These are phyloP conservation scores for Oxyteleia sp. DNA, from an alignment of 2,888 invertebrate species.

Conservation along the genomic window DNA sequence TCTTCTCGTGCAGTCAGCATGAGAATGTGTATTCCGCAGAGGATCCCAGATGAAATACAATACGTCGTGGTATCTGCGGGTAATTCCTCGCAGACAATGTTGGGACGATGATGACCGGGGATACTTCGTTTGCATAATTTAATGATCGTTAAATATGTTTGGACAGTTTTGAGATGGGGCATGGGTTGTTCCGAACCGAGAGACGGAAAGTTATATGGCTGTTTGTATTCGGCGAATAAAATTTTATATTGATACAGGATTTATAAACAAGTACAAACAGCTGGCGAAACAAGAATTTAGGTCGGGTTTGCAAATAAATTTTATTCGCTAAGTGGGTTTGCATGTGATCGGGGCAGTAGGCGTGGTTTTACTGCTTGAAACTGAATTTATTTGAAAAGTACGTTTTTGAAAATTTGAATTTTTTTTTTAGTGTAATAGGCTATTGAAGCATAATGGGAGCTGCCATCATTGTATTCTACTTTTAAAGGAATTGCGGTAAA, in stretches of 20 bases:
- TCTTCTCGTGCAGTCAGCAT: slow-evolving; percentile 36
- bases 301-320: not conserved
- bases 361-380: too few species aligned
- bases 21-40: slow-evolving; percentile 35
- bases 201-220: slow-evolving; percentile 40
- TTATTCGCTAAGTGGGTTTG: not conserved
- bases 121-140: slow-evolving; percentile 70
- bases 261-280: slow-evolving; percentile 19
- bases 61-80: slow-evolving; percentile 39
- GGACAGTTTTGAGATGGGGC: slow-evolving; percentile 63
- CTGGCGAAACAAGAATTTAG: slow-evolving; percentile 4
- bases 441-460: too few species aligned
- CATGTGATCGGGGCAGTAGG: not conserved
- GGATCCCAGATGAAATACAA: slow-evolving; percentile 55
- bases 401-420: too few species aligned
- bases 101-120: slow-evolving; percentile 52
- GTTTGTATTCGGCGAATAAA: slow-evolving; percentile 32
- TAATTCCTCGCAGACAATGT: slow-evolving; percentile 57
- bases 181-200: slow-evolving; percentile 47
- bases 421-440: too few species aligned
- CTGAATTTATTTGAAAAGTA: too few species aligned
- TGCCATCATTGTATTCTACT: too few species aligned
- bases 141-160: slow-evolving; percentile 70
- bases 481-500: too few species aligned
- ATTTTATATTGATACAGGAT: slow-evolving; percentile 22